Evolutionary conservation across 2,797 vertebrate genomes (phyloP).

Genomic region (Coregonus suidteri): DNA sequence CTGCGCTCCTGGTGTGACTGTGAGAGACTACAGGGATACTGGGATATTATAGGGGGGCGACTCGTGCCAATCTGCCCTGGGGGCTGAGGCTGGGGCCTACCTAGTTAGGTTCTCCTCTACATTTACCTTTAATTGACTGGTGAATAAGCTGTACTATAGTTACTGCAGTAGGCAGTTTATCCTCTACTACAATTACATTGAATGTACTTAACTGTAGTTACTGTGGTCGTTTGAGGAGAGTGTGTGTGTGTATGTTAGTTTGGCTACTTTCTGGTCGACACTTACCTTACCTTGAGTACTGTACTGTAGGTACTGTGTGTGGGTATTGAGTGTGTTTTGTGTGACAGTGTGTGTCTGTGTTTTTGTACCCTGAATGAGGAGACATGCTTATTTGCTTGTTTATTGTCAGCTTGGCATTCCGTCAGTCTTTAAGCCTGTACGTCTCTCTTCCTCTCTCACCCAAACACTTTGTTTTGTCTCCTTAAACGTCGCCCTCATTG

Average conservation of each 20-base stretch:
- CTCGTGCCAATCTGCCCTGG: constrained; percentile 28
- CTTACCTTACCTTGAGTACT: neutral
- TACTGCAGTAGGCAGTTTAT: neutral
- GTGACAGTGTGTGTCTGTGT: neutral
- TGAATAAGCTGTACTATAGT: neutral
- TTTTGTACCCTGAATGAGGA: constrained; percentile 51
- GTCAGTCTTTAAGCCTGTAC: constrained; percentile 54
- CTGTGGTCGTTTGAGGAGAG: constrained; percentile 11
- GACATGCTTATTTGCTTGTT: constrained; percentile 64
- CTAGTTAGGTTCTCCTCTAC: neutral
- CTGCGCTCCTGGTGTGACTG: constrained; percentile 42
- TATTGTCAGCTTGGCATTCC: constrained; percentile 68
- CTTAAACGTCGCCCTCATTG: constrained; percentile 78
- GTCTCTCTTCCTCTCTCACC: constrained; percentile 63
- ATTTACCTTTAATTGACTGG: constrained; percentile 5
- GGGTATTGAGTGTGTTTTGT: constrained; percentile 14
- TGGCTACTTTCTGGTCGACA: neutral
- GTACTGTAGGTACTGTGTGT: constrained; percentile 15
- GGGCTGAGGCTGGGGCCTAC: constrained; percentile 16
- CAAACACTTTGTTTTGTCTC: constrained; percentile 74
- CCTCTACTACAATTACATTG: too few relatives aligned
- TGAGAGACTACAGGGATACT: constrained; percentile 33
- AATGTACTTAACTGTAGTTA: too few relatives aligned
- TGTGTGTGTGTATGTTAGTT: constrained; percentile 29
- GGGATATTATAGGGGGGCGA: constrained; percentile 12